phyloP scores from a whole-genome alignment of 2,888 invertebrate species.

The Cosmia pyralina region DNA sequence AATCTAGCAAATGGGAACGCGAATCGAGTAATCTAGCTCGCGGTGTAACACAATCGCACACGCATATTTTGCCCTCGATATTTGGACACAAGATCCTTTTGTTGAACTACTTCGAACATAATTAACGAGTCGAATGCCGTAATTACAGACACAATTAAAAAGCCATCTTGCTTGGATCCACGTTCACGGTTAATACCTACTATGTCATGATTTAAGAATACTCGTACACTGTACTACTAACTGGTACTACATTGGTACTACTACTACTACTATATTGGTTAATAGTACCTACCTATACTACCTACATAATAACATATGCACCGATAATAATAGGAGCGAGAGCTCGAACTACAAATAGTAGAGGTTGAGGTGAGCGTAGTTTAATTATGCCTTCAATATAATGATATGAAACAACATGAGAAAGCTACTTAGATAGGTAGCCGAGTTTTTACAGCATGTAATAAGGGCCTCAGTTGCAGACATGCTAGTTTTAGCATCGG shows the following conservation, averaged over 20 bases:
- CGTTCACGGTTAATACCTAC: neutral
- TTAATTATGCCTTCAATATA: too few species aligned
- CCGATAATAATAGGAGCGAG: constrained; percentile 4
- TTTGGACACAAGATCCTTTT: constrained; percentile 21
- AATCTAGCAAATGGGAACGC: constrained; percentile 22
- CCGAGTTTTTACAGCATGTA: neutral
- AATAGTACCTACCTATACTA: too few species aligned
- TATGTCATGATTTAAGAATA: neutral
- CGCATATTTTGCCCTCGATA: constrained; percentile 1
- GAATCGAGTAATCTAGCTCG: constrained; percentile 39
- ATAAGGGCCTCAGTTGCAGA: neutral
- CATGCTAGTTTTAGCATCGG: neutral
- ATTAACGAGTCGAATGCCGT: neutral
- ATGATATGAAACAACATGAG: too few species aligned
- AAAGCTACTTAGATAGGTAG: too few species aligned
- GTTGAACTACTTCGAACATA: constrained; percentile 16
- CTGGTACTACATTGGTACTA: too few species aligned
- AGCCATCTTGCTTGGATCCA: too few species aligned
- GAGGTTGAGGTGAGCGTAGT: too few species aligned
- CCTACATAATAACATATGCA: neutral
- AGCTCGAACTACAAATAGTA: neutral
- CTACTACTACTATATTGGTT: too few species aligned
- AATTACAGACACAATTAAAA: too few species aligned
- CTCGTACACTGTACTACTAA: neutral
- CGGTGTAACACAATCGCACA: constrained; percentile 39